These are phyloP conservation scores for Episyrphus balteatus DNA, from an alignment of 1,140 invertebrate species.

Conservation along the genomic window DNA sequence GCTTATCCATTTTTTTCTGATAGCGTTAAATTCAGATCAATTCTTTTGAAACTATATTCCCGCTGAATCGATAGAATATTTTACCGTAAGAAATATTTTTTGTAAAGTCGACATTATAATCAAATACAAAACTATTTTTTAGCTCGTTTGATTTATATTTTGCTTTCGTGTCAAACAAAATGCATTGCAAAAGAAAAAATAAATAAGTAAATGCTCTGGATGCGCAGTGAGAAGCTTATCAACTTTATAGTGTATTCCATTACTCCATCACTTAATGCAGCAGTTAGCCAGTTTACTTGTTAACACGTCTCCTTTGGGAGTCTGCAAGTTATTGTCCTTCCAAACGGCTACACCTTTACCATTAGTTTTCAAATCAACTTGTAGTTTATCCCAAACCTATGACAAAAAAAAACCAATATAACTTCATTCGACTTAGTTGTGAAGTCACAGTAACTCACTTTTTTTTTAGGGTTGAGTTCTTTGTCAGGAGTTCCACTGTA, in stretches of 20 bases:
- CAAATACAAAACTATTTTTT: no score
- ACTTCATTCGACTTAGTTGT: not conserved
- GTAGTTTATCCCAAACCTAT: constrained; percentile 80
- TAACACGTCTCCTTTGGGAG: constrained; percentile 27
- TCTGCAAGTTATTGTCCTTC: constrained; percentile 66
- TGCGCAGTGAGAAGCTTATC: no score
- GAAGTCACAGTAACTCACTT: constrained; percentile 37
- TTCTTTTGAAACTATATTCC: no score
- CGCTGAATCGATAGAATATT: no score
- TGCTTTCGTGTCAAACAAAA: no score
- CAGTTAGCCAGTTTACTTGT: constrained; percentile 33
- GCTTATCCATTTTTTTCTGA: no score
- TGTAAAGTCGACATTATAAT: no score
- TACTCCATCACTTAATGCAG: constrained; percentile 28
- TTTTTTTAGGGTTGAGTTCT: constrained; percentile 91
- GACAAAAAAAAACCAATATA: not conserved
- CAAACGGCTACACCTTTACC: constrained; percentile 64
- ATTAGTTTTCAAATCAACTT: constrained; percentile 71
- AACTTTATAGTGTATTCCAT: not conserved
- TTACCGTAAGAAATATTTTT: no score
- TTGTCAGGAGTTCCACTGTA: constrained; percentile 70
- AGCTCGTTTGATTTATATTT: no score
- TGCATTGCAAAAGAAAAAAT: no score
- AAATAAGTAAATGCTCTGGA: no score
- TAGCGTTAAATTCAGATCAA: no score